Conservation (phyloP, 2,113 vertebrate genomes). For the Centropus unirufus region DNA sequence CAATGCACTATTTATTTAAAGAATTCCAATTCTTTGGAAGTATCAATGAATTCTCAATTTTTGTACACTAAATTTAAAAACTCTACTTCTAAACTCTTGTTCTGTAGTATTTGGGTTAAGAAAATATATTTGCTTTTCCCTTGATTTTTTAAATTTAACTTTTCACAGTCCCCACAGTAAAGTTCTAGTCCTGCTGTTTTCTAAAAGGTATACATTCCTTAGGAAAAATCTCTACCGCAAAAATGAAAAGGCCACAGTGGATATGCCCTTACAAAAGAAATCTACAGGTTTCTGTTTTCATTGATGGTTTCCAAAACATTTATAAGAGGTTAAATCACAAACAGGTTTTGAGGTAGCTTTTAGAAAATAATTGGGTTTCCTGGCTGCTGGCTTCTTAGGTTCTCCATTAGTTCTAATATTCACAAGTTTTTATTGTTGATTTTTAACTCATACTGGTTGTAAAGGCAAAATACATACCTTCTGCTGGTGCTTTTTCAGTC, state of each 20-base stretch:
- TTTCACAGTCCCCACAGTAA: neutral
- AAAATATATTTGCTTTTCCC: neutral
- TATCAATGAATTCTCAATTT: neutral
- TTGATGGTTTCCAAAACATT: neutral
- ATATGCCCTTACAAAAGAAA: neutral
- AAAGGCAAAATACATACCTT: neutral
- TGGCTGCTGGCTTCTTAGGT: neutral
- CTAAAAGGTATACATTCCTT: neutral
- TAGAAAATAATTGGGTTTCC: neutral
- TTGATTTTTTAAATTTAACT: neutral
- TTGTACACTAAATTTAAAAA: neutral
- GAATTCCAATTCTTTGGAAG: neutral
- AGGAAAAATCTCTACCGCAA: neutral
- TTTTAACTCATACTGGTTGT: neutral
- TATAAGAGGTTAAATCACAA: neutral
- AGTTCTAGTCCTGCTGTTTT: neutral
- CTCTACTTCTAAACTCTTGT: neutral
- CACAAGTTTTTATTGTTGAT: neutral
- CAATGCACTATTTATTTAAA: neutral
- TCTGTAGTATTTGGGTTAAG: neutral
- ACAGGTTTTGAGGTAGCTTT: neutral
- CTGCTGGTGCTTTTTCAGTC: neutral
- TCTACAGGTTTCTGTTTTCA: neutral
- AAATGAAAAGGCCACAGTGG: neutral
- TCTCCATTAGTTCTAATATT: neutral